Base-by-base conservation (phyloP, 1,140 invertebrate species). In the Plodia interpunctella region DNA sequence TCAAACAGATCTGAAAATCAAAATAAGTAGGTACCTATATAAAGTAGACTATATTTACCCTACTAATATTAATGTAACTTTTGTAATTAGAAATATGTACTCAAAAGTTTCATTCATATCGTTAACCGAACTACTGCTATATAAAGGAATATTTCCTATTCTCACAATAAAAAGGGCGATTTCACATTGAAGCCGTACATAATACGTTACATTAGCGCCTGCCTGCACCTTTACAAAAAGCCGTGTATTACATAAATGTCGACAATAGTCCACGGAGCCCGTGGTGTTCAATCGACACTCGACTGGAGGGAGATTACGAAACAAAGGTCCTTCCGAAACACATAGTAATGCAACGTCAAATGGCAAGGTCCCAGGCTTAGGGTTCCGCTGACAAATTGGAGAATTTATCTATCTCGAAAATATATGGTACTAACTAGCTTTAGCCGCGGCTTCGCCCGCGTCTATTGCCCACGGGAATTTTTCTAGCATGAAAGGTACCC, bases 241-340 rank as follows among this genome's bases (percentile, higher is more conserved):
- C 55, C 60, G 68, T 67, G 63, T 71, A 69, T 56, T 61, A 70
- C 71, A 72, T 80, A 78, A 78, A 73, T 72, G 70, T 67, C 50
- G 62, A 70, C 70, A 75, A 75, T 68, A 68, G 68, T 65, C 69
- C 70, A 73, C 65, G 70, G 67, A 75, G 72, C 68, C 66, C 65
- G 66, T 58, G 61, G 69, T 71, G 72, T 71, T 83, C 76, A 80
- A 80, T 67, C 68, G 67, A 64, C 77, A 70, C 82, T 85, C 62
- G 63, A 81, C 56, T 74, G 69, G 59, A 80, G 79, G 82, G 83
- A 78, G 83, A 88, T 88, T 88, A 83, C 76, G 72, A 85, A 88
- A 88, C 85, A 88, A 88, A 85, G 66, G 80, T 80, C 78, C 86
- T 86, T 83, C 80, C 80, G 76, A 87, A 88, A 88, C 86, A 85